phyloP scores from a whole-genome alignment of 2,113 vertebrate species.

The Eurystomus gularis region DNA sequence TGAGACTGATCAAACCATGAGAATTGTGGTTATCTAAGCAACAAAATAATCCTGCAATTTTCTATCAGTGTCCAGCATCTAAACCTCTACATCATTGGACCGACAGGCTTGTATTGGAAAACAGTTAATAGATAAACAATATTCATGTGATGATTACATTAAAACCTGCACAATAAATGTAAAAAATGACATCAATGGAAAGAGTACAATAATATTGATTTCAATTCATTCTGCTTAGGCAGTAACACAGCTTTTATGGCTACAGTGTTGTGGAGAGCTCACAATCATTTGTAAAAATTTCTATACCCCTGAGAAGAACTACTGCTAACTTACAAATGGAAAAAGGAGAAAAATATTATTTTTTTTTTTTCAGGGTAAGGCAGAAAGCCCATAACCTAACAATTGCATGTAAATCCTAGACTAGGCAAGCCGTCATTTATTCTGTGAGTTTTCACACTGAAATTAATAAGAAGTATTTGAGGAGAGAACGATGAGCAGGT shows the following conservation, averaged over 20 bases:
- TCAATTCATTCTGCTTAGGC: not conserved
- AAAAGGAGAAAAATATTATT: not conserved
- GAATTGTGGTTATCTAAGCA: not conserved
- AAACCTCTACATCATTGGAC: not conserved
- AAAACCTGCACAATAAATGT: not conserved
- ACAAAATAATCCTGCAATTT: not conserved
- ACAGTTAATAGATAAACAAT: not conserved
- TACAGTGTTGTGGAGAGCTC: not conserved
- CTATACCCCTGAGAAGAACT: not conserved
- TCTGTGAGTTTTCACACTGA: not conserved
- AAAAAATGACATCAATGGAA: not conserved
- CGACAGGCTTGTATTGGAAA: not conserved
- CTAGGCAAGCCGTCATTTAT: not conserved
- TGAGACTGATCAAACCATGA: not conserved
- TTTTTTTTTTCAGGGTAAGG: not conserved
- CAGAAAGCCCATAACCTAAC: not conserved
- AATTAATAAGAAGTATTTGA: not conserved
- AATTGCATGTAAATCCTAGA: not conserved
- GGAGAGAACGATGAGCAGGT: not conserved
- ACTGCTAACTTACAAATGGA: not conserved
- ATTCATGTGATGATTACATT: not conserved
- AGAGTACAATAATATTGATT: not conserved
- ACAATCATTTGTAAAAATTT: not conserved
- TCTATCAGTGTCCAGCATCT: not conserved
- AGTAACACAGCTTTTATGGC: not conserved